Evolutionary conservation across 2,113 vertebrate genomes (phyloP).

Genomic region (Brachyistius frenatus): DNA sequence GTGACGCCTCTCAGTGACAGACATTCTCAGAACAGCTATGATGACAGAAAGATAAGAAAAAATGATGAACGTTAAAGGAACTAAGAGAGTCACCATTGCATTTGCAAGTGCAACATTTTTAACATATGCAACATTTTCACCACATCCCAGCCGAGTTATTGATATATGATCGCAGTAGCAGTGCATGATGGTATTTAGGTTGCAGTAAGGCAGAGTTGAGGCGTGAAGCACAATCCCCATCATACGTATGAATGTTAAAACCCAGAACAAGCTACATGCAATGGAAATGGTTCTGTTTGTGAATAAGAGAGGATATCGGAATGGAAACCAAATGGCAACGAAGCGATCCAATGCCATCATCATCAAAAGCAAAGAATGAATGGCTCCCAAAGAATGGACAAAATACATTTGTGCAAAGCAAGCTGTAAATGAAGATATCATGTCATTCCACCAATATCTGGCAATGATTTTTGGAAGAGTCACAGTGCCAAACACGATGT

Average conservation of each 20-base stretch:
- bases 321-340: slow-evolving; percentile 69
- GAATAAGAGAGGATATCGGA: slow-evolving; percentile 62
- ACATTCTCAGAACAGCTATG: slow-evolving; percentile 62
- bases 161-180: slow-evolving; percentile 75
- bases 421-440: slow-evolving; percentile 44
- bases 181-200: slow-evolving; percentile 63
- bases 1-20: slow-evolving; percentile 24
- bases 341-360: slow-evolving; percentile 80
- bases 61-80: slow-evolving; percentile 70
- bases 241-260: slow-evolving; percentile 48
- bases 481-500: slow-evolving; percentile 62
- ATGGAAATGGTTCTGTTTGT: slow-evolving; percentile 56
- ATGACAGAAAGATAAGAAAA: slow-evolving; percentile 74
- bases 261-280: slow-evolving; percentile 62
- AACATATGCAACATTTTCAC: slow-evolving; percentile 3
- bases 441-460: slow-evolving; percentile 70
- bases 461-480: slow-evolving; percentile 73
- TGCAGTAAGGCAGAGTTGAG: slow-evolving; percentile 64
- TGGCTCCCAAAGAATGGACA: slow-evolving; percentile 70
- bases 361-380: slow-evolving; percentile 65
- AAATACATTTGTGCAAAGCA: slow-evolving; percentile 80
- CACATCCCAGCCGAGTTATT: slow-evolving; percentile 60
- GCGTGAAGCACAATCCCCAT: slow-evolving; percentile 38
- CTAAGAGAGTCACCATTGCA: slow-evolving; percentile 66
- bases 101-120: slow-evolving; percentile 10